Conservation (phyloP, 2,797 vertebrate genomes). For the Leptoclinus maculatus region DNA sequence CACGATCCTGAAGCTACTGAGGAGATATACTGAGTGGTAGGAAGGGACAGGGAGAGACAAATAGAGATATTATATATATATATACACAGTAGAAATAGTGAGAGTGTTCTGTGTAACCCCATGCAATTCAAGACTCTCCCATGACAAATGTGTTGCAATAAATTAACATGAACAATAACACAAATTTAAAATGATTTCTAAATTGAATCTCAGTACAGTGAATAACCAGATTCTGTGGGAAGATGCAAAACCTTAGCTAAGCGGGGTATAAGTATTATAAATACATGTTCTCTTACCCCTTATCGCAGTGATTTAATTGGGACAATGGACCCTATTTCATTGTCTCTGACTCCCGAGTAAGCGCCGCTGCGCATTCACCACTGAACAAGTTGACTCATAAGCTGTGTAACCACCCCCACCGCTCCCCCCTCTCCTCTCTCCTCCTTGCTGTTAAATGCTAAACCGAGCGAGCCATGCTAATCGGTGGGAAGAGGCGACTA, state of each 20-base stretch:
- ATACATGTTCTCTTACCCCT: constrained; percentile 6
- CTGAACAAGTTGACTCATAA: constrained; percentile 69
- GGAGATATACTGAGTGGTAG: constrained; percentile 35
- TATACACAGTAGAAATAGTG: constrained; percentile 10
- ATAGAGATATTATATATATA: constrained; percentile 3
- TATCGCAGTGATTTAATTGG: constrained; percentile 52
- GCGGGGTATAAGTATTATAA: neutral
- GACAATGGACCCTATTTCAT: constrained; percentile 41
- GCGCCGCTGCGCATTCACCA: constrained; percentile 59
- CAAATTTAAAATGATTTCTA: neutral
- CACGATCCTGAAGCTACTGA: constrained; percentile 57
- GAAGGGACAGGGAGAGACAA: neutral
- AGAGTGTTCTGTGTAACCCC: neutral
- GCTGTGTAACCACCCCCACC: constrained; percentile 65
- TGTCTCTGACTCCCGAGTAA: constrained; percentile 49
- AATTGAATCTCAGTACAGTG: neutral
- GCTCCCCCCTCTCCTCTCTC: constrained; percentile 55
- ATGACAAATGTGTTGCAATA: neutral
- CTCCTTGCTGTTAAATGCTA: constrained; percentile 62
- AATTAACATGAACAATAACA: neutral
- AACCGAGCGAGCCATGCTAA: constrained; percentile 78
- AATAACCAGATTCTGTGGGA: neutral
- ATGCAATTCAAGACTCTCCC: neutral
- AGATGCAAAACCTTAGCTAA: constrained; percentile 1
- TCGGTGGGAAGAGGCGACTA: constrained; percentile 83